phyloP scores from a whole-genome alignment of 35 echinoderm and acorn worm genomes.

The Hemicentrotus pulcherrimus region DNA sequence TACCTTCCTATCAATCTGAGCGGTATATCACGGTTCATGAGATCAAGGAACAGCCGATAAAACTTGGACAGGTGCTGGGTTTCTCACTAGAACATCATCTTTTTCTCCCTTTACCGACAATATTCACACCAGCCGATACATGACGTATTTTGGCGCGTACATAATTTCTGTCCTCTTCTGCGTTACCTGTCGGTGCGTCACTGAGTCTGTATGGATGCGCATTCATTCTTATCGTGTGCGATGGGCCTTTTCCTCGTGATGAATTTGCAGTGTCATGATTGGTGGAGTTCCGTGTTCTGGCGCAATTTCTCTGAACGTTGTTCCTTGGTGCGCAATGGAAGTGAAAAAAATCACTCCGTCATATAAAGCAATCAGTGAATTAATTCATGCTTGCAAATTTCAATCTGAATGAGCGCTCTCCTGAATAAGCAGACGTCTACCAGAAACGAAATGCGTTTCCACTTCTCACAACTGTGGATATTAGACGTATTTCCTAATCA shows the following conservation, averaged over 20 bases:
- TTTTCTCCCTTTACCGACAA: background rate
- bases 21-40: background rate
- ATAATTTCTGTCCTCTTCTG: background rate
- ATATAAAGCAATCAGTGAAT: background rate
- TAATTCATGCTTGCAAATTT: conserved; percentile 6
- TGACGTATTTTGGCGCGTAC: background rate
- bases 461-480: background rate
- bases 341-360: background rate
- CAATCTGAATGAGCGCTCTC: background rate
- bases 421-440: background rate
- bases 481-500: background rate
- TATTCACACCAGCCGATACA: no score
- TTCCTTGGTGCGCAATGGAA: background rate
- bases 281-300: background rate
- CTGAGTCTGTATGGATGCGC: background rate
- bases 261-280: background rate
- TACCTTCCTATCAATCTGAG: background rate
- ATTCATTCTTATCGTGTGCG: background rate
- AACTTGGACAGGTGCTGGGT: background rate
- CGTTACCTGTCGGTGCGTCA: background rate
- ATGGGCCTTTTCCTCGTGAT: background rate
- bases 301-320: background rate
- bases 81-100: background rate
- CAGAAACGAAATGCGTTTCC: background rate
- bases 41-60: no score